A percentile compares a stretch with the other conserved stretches of the same genome.
Conservation (phyloP, 23 tunicate species). For the Corella eumyota region DNA sequence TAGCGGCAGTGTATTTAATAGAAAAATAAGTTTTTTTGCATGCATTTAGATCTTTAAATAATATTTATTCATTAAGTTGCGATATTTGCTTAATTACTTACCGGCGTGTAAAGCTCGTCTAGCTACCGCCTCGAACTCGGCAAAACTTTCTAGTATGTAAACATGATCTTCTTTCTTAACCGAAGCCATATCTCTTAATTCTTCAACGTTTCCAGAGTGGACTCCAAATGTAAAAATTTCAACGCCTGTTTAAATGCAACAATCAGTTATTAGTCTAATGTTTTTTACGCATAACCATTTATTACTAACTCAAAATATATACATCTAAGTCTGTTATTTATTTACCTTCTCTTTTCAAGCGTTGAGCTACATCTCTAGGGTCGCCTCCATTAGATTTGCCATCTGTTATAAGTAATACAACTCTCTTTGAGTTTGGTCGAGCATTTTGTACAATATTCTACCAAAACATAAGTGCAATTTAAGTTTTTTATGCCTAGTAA, state of each 20-base stretch:
- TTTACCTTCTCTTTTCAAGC: constrained; percentile 45
- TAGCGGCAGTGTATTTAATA: too few species aligned
- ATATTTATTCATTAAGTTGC: too few species aligned
- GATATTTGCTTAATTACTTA: too few species aligned
- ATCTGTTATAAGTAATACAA: constrained; percentile 70
- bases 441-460: constrained; percentile 70
- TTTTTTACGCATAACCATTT: background rate
- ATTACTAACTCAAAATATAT: background rate
- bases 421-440: constrained; percentile 70
- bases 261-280: too few species aligned
- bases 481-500: too few species aligned
- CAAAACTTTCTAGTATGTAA: constrained; percentile 60
- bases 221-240: constrained; percentile 92
- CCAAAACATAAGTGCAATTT: background rate
- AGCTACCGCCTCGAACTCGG: constrained; percentile 82
- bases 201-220: constrained; percentile 56
- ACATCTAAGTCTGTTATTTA: background rate
- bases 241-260: constrained; percentile 56
- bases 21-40: too few species aligned
- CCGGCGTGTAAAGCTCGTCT: constrained; percentile 89
- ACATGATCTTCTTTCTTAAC: constrained; percentile 54
- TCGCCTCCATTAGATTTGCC: constrained; percentile 83
- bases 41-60: too few species aligned
- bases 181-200: constrained; percentile 69
- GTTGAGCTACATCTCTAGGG: constrained; percentile 45